These are phyloP conservation scores for Nannobrachium achirus DNA, from an alignment of 2,113 vertebrate genomes.

Conservation along the genomic window DNA sequence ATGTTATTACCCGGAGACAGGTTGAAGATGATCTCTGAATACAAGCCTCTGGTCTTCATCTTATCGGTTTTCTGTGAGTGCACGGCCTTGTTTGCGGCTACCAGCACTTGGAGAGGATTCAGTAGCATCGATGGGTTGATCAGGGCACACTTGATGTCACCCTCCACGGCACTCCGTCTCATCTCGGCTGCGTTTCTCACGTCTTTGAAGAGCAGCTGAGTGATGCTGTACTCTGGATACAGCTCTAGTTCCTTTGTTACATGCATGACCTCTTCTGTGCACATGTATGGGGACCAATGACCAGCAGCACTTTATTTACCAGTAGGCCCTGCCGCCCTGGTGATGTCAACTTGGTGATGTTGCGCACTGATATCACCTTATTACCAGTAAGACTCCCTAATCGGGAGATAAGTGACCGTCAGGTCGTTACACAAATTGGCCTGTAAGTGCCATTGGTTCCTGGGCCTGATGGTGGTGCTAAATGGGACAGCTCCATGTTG, in stretches of 20 bases:
- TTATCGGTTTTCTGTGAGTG: conserved; percentile 86
- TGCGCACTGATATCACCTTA: too few relatives aligned
- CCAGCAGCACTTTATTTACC: too few relatives aligned
- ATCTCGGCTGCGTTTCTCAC: conserved; percentile 87
- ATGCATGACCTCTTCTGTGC: conserved; percentile 70
- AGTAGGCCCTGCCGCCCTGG: too few relatives aligned
- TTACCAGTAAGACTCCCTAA: too few relatives aligned
- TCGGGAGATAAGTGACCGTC: too few relatives aligned
- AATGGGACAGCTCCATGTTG: too few relatives aligned
- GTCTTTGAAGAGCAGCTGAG: conserved; percentile 86
- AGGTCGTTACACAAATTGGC: too few relatives aligned
- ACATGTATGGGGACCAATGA: too few relatives aligned
- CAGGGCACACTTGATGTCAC: conserved; percentile 82
- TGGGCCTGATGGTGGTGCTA: too few relatives aligned
- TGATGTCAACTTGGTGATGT: too few relatives aligned
- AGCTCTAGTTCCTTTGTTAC: conserved; percentile 83
- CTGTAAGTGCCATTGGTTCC: too few relatives aligned
- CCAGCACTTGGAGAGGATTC: conserved; percentile 88
- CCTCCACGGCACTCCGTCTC: conserved; percentile 85
- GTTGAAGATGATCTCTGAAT: conserved; percentile 96
- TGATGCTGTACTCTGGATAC: conserved; percentile 83
- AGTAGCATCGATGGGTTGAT: conserved; percentile 89
- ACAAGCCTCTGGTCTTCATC: conserved; percentile 93
- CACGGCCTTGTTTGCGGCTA: conserved; percentile 93
- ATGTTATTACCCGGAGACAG: conserved; percentile 95